phyloP scores from a whole-genome alignment of 2,797 vertebrate genomes.

The Coregonus sp. region DNA sequence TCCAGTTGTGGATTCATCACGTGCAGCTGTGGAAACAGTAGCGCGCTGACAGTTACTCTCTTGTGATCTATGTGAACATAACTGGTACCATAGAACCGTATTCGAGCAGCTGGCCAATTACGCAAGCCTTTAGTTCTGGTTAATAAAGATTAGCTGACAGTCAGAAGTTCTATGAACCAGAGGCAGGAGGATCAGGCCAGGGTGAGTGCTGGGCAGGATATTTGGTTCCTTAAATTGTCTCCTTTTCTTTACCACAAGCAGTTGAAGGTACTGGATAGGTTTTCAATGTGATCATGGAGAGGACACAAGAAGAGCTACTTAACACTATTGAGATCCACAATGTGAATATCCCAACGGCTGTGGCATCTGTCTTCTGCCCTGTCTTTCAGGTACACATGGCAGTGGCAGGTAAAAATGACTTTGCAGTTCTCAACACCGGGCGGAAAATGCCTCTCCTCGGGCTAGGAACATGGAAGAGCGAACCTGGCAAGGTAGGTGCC shows the following conservation, averaged over 20 bases:
- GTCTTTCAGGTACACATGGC: slow-evolving; percentile 70
- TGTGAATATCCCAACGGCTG: background rate
- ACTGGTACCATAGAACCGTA: too few species aligned
- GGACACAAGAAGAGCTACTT: background rate
- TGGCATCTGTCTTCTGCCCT: slow-evolving; percentile 19
- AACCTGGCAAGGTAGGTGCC: slow-evolving; percentile 85
- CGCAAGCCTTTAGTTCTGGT: too few species aligned
- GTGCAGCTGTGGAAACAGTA: too few species aligned
- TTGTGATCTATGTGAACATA: too few species aligned
- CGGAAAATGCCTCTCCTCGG: slow-evolving; percentile 94
- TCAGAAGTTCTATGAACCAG: background rate
- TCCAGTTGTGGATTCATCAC: background rate
- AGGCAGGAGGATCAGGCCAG: background rate
- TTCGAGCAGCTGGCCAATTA: too few species aligned
- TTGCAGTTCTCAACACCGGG: slow-evolving; percentile 83
- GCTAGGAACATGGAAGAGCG: slow-evolving; percentile 96
- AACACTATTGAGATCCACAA: too few species aligned
- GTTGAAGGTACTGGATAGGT: background rate
- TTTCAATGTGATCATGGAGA: background rate
- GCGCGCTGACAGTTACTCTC: too few species aligned
- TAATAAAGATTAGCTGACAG: background rate
- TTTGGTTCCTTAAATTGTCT: background rate
- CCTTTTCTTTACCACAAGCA: background rate
- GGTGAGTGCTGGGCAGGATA: background rate
- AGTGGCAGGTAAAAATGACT: slow-evolving; percentile 82